A percentile compares a stretch with the other conserved stretches of the same genome.
These are phyloP conservation scores for Chesias legatella DNA, from an alignment of 2,888 invertebrate genomes.

Conservation along the genomic window DNA sequence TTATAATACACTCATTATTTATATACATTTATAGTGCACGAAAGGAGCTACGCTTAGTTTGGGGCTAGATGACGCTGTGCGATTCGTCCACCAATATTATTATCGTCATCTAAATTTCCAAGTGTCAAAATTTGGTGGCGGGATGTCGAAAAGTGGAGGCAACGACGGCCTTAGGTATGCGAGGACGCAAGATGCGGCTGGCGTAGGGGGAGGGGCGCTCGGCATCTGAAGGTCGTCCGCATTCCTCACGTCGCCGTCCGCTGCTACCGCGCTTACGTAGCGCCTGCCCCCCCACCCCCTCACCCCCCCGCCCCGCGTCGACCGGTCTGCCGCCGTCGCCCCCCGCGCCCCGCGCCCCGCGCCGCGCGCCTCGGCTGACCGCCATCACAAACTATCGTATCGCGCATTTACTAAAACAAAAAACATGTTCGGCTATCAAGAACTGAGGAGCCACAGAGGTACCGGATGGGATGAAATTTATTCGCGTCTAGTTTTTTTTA, in stretches of 20 bases:
- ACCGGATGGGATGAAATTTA: conserved; percentile 78
- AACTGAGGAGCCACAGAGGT: conserved; percentile 70
- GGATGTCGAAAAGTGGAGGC: conserved; percentile 76
- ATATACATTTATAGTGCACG: too few species aligned
- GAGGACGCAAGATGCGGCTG: conserved; percentile 79
- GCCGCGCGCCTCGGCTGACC: conserved; percentile 53
- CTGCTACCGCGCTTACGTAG: conserved; percentile 81
- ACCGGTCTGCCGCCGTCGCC: conserved; percentile 62
- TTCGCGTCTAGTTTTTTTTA: conserved; percentile 73
- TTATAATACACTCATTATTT: too few species aligned
- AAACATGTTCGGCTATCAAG: conserved; percentile 76
- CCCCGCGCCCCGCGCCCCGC: conserved; percentile 46
- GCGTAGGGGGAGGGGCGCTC: conserved; percentile 75
- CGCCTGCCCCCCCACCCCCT: conserved; percentile 53
- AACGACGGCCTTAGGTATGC: conserved; percentile 74
- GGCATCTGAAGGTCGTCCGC: conserved; percentile 81
- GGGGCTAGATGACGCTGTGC: too few species aligned
- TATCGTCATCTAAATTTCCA: conserved; percentile 51
- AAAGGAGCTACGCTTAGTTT: too few species aligned
- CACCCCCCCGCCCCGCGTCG: conserved; percentile 48
- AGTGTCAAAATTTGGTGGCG: conserved; percentile 72
- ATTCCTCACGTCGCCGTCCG: conserved; percentile 79
- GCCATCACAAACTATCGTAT: conserved; percentile 76
- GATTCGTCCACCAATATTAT: too few species aligned
- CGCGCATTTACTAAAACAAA: conserved; percentile 77